Evolutionary conservation across 2,888 invertebrate genomes (phyloP).

Genomic region (Ceriagrion tenellum): DNA sequence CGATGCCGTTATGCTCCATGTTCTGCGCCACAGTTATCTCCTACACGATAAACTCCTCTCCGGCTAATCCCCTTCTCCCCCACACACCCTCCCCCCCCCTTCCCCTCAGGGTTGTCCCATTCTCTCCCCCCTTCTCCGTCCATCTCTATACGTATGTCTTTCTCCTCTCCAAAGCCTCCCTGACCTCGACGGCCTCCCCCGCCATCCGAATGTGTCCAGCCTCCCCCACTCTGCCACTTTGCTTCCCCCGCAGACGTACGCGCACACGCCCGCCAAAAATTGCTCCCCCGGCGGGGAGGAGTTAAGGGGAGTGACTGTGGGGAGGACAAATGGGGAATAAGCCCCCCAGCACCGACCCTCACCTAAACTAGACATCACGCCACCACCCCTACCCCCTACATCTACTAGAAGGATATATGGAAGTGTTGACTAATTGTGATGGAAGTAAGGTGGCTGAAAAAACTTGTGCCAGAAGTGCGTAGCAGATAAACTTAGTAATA

Average conservation of each 20-base stretch:
- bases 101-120: neutral
- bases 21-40: slow-evolving; percentile 47
- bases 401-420: no score
- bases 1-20: slow-evolving; percentile 41
- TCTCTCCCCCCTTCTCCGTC: neutral
- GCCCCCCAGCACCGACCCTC: neutral
- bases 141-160: neutral
- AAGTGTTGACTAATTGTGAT: no score
- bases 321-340: no score
- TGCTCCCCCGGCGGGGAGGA: no score
- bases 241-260: no score
- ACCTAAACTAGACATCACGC: neutral
- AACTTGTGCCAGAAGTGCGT: no score
- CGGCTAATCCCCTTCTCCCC: slow-evolving; percentile 38
- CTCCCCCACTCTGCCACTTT: neutral
- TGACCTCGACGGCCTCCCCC: neutral
- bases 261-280: no score
- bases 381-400: no score
- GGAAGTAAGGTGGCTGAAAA: no score
- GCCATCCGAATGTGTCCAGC: neutral
- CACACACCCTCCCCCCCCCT: neutral
- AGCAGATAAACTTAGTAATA: no score
- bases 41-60: slow-evolving; percentile 57
- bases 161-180: neutral
- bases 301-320: no score